These are phyloP conservation scores for Lamellibrachia luymesi DNA, from an alignment of 1,140 invertebrate species.

Conservation along the genomic window DNA sequence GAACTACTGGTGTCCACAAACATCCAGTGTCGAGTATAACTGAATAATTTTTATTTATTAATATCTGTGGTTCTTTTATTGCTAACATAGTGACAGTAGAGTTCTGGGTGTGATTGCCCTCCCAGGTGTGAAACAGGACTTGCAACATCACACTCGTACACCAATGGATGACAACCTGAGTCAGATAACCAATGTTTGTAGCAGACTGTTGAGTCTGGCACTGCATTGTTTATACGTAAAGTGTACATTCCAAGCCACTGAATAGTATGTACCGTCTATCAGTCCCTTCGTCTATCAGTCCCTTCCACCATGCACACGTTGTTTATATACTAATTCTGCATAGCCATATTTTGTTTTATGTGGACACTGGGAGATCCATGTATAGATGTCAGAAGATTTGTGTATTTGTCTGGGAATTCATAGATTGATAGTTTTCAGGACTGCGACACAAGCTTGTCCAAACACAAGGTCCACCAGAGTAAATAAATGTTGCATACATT, in stretches of 20 bases:
- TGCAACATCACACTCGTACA: too few species aligned
- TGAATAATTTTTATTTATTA: too few species aligned
- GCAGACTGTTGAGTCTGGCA: background rate
- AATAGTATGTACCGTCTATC: background rate
- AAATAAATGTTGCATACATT: background rate
- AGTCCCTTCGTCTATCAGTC: background rate
- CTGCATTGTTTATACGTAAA: background rate
- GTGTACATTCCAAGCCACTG: background rate
- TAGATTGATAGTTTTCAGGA: background rate
- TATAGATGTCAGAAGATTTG: background rate
- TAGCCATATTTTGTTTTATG: background rate
- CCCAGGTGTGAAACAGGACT: too few species aligned
- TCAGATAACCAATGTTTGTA: background rate
- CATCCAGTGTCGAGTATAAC: too few species aligned
- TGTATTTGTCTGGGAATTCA: background rate
- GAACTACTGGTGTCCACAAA: background rate
- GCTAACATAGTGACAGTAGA: too few species aligned
- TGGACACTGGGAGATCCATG: background rate
- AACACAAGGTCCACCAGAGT: background rate
- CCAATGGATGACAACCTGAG: too few species aligned
- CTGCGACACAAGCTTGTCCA: background rate
- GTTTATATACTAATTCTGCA: background rate
- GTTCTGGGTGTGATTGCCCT: too few species aligned
- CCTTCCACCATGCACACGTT: background rate
- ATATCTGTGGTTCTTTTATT: too few species aligned